phyloP scores from a whole-genome alignment of 2,888 invertebrate genomes.

The Megaustenia siamemsis region DNA sequence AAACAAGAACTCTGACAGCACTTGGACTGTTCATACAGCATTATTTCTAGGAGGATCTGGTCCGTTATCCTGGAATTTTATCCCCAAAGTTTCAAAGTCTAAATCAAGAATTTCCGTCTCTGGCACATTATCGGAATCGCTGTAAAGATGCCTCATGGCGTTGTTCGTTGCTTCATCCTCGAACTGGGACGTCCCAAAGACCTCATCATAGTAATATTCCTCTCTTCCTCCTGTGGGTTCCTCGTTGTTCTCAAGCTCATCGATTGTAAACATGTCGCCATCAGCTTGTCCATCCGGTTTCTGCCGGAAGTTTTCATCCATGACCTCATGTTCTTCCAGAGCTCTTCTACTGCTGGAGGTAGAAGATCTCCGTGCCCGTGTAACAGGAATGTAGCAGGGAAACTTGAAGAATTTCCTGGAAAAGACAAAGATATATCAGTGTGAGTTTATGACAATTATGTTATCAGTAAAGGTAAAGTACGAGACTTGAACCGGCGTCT shows the following conservation, averaged over 20 bases:
- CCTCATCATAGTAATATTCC: constrained; percentile 59
- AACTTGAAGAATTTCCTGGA: constrained; percentile 26
- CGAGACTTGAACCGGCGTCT: too few relatives aligned
- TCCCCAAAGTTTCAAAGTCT: constrained; percentile 52
- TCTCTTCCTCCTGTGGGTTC: neutral
- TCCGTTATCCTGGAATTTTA: constrained; percentile 36
- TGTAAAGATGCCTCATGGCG: constrained; percentile 59
- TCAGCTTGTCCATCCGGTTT: constrained; percentile 4
- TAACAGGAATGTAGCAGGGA: neutral
- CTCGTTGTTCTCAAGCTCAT: constrained; percentile 7
- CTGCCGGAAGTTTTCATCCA: neutral
- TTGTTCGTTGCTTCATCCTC: constrained; percentile 61
- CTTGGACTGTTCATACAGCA: neutral
- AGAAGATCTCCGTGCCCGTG: constrained; percentile 33
- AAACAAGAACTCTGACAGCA: too few relatives aligned
- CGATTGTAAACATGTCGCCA: constrained; percentile 44
- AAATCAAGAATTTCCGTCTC: constrained; percentile 56
- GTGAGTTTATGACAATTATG: too few relatives aligned
- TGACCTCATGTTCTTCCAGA: constrained; percentile 41
- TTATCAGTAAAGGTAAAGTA: too few relatives aligned
- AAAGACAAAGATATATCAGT: neutral
- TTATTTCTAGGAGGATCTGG: constrained; percentile 5
- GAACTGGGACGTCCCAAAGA: constrained; percentile 60
- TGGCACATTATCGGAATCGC: constrained; percentile 25
- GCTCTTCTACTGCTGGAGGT: constrained; percentile 48